Conservation (phyloP, 1,140 invertebrate genomes). For the Subanguina moxae region DNA sequence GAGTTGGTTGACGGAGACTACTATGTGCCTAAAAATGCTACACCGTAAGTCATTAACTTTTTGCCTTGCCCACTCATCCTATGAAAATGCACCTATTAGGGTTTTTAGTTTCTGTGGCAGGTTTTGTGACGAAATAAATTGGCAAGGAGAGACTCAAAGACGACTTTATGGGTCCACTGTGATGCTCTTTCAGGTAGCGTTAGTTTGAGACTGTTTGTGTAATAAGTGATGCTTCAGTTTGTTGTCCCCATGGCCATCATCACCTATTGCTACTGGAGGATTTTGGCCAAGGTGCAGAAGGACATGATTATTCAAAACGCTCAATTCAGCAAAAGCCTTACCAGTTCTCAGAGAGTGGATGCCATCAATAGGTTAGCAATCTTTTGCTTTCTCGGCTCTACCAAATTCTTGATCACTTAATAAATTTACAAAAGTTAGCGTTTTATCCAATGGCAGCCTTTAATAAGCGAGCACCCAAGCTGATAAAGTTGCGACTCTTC, state of each 20-base stretch:
- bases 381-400: background rate
- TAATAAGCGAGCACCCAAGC: too few species aligned
- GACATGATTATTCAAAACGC: slow-evolving; percentile 57
- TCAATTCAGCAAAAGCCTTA: slow-evolving; percentile 51
- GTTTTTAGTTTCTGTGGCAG: slow-evolving; percentile 34
- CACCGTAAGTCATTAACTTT: slow-evolving; percentile 45
- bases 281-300: slow-evolving; percentile 51
- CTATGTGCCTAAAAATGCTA: slow-evolving; percentile 47
- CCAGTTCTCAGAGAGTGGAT: slow-evolving; percentile 50
- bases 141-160: slow-evolving; percentile 48
- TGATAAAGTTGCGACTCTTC: too few species aligned
- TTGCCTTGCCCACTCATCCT: too few species aligned
- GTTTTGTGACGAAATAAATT: slow-evolving; percentile 56
- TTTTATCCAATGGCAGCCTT: too few species aligned
- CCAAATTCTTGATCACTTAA: background rate
- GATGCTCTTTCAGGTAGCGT: slow-evolving; percentile 50
- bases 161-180: slow-evolving; percentile 52
- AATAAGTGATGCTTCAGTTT: slow-evolving; percentile 27
- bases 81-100: too few species aligned
- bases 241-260: slow-evolving; percentile 57
- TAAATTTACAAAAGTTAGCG: too few species aligned
- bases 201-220: background rate
- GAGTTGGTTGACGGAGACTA: slow-evolving; percentile 27
- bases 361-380: slow-evolving; percentile 42
- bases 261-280: slow-evolving; percentile 56